Evolutionary conservation across 1,140 invertebrate species (phyloP), one percentile per base, ranked within the genome.

Genomic region (Triops cancriformis): DNA sequence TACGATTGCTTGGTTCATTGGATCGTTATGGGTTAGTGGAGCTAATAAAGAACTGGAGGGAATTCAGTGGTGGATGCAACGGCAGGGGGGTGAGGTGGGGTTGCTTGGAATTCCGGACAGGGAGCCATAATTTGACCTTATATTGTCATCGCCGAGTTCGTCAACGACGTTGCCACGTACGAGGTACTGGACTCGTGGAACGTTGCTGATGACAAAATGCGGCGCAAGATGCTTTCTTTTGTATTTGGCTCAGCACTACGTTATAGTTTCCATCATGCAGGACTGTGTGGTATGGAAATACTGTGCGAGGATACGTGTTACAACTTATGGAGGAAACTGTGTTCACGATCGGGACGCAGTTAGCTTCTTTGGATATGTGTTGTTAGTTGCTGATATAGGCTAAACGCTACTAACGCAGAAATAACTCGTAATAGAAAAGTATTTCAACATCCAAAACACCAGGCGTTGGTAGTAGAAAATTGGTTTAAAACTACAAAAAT

Each of bases 111-210:
- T 64, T 64, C 51, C 2, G 23, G 51, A 23, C 51, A 64, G 4
- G 51, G 51, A 23, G 51, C 31, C 18, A 64, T 64, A 64, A 64
- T 64, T 64, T 64, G 51, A 64, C 51, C 51, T 64, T 64, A 64
- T 64, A 64, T 37, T 64, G 51, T 64, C 51, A 64, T 23, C 51
- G 23, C 23, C 6, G 14, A 9, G 51, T 64, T 64, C 51, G 23
- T 64, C 51, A 64, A 64, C 31, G 31, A 64, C 51, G 23, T 18
- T 64, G 14, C 10, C 51, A 64, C 51, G n/a, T 64, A 64, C 51
- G n/a, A 64, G 23, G 18, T 64, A 23, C 51, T 64, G 51, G 23
- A 64, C 14, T 6, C 51, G 2, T 64, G 0, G 51, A 6, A 10
- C 23, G 51, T 64, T 23, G 31, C 1, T 6, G 51, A 64, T 23